Percentiles rank a stretch among this genome's conserved stretches.
Evolutionary conservation across 2,888 invertebrate species (phyloP).

Genomic region (Gastracanthus pulcherrimus): DNA sequence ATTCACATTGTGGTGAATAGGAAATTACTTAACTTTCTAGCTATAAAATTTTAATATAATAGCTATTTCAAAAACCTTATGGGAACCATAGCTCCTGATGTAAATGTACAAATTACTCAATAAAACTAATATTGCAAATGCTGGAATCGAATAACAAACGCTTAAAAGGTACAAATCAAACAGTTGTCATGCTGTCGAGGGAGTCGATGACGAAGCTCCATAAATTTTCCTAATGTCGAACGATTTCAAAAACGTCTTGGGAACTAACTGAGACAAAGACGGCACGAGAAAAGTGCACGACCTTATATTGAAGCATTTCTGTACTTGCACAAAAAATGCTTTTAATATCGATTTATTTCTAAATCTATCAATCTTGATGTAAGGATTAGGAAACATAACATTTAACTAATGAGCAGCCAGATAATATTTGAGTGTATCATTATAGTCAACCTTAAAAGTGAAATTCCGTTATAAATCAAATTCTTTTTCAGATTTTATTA

Average conservation of each 20-base stretch:
- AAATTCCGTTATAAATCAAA: no score
- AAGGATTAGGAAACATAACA: no score
- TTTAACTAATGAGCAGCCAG: no score
- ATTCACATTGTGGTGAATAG: not conserved
- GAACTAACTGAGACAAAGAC: constrained; percentile 20
- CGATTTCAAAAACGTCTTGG: constrained; percentile 47
- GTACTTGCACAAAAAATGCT: not conserved
- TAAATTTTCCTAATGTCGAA: constrained; percentile 51
- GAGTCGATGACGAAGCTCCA: constrained; percentile 42
- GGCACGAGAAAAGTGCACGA: constrained; percentile 18
- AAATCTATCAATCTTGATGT: not conserved
- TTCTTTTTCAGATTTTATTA: no score
- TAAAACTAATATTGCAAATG: constrained; percentile 20
- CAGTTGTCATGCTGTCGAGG: constrained; percentile 25
- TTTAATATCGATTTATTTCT: not conserved
- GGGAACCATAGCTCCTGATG: not conserved
- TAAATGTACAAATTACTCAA: constrained; percentile 40
- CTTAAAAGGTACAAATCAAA: constrained; percentile 35
- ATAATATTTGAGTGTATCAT: no score
- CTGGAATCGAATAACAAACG: not conserved
- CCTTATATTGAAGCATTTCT: not conserved
- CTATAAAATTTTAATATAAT: not conserved
- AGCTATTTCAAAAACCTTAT: not conserved
- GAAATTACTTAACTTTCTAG: not conserved
- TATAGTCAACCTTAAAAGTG: no score